Evolutionary conservation across 2,113 vertebrate genomes (phyloP).

Genomic region (Oncorhynchus nerka): DNA sequence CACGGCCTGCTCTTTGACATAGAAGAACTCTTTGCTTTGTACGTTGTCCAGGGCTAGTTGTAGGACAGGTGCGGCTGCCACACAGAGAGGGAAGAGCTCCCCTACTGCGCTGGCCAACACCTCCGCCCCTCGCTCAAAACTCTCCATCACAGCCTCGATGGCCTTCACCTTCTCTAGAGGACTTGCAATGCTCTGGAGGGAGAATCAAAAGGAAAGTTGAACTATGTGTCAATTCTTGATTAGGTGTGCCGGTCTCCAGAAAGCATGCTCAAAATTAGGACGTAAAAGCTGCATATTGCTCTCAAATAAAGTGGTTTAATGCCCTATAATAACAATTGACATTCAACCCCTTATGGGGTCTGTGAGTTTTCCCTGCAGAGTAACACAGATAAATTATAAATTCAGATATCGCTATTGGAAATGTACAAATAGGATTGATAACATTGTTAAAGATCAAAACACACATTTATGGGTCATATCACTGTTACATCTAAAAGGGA

Average conservation of each 20-base stretch:
- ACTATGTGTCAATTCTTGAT: not conserved
- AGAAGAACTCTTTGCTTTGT: conserved; percentile 76
- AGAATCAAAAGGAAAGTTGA: conserved; percentile 14
- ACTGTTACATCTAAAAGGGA: too few species aligned
- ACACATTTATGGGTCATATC: too few species aligned
- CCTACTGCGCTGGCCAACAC: conserved; percentile 74
- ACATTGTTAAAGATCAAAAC: not conserved
- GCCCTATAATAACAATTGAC: not conserved
- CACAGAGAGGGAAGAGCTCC: conserved; percentile 73
- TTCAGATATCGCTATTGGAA: not conserved
- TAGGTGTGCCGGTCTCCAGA: not conserved
- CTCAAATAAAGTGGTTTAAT: too few species aligned
- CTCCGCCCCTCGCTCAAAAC: conserved; percentile 71
- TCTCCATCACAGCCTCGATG: conserved; percentile 74
- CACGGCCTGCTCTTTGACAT: conserved; percentile 74
- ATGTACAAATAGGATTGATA: not conserved
- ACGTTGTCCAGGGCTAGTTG: conserved; percentile 72
- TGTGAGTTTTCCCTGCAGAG: not conserved
- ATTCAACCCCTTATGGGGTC: not conserved
- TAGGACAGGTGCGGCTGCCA: conserved; percentile 71
- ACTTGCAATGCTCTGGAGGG: conserved; percentile 60
- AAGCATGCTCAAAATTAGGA: not conserved
- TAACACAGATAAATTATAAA: not conserved
- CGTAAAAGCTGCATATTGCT: not conserved
- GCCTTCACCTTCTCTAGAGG: conserved; percentile 65